Conservation (phyloP, 1,140 invertebrate species). For the Euwallacea similis region DNA sequence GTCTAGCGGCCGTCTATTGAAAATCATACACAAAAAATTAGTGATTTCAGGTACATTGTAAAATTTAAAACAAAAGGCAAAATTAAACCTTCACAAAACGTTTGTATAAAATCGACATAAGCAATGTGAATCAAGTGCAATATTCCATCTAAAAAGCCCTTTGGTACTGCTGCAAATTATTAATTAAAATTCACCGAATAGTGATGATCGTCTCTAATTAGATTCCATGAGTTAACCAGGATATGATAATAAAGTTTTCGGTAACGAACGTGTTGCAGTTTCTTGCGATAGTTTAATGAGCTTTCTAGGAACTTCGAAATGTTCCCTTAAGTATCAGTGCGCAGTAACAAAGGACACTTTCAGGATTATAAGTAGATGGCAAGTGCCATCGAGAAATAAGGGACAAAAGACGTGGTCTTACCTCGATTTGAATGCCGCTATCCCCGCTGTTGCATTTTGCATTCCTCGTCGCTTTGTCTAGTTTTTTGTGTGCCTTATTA, state of each 20-base stretch:
- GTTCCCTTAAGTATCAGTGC: neutral
- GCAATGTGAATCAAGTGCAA: too few relatives aligned
- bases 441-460: slow-evolving; percentile 77
- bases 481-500: slow-evolving; percentile 70
- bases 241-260: too few relatives aligned
- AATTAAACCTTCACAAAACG: too few relatives aligned
- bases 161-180: neutral
- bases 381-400: slow-evolving; percentile 13
- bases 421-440: slow-evolving; percentile 73
- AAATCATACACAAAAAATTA: slow-evolving; percentile 43
- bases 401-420: slow-evolving; percentile 41
- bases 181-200: too few relatives aligned
- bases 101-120: too few relatives aligned
- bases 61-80: too few relatives aligned
- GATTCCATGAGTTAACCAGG: too few relatives aligned
- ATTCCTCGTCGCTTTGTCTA: slow-evolving; percentile 67
- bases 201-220: too few relatives aligned
- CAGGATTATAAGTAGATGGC: slow-evolving; percentile 13
- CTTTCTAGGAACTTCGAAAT: too few relatives aligned
- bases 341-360: slow-evolving; percentile 21
- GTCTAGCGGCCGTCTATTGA: slow-evolving; percentile 53
- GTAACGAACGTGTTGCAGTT: too few relatives aligned
- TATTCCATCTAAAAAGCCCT: neutral
- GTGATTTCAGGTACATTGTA: neutral
- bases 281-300: too few relatives aligned